phyloP scores from a whole-genome alignment of 1,140 invertebrate species.

The Chrysopa pallens region DNA sequence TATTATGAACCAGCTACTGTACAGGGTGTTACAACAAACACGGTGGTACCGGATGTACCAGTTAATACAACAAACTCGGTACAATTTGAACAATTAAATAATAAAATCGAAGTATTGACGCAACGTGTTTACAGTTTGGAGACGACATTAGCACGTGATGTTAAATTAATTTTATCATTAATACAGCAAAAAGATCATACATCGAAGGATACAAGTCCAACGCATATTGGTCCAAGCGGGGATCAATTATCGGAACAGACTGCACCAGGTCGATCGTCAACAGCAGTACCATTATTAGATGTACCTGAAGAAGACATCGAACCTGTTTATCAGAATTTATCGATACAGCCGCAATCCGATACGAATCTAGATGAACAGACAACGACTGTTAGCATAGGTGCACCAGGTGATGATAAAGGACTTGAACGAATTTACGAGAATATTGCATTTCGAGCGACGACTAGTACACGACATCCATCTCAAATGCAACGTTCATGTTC shows the following conservation, averaged over 20 bases:
- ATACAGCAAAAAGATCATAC: slow-evolving; percentile 31
- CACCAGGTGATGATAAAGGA: neutral
- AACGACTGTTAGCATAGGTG: neutral
- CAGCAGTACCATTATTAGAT: no score
- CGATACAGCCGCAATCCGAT: neutral
- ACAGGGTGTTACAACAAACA: no score
- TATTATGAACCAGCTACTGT: no score
- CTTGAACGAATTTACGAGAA: neutral
- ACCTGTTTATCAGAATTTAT: neutral
- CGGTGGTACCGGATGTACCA: no score
- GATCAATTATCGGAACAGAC: no score
- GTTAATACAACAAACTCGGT: slow-evolving; percentile 4
- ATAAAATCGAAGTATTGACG: slow-evolving; percentile 43
- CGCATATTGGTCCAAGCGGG: no score
- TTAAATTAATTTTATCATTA: slow-evolving; percentile 42
- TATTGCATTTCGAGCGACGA: neutral
- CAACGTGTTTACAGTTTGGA: slow-evolving; percentile 41
- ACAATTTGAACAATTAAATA: slow-evolving; percentile 30
- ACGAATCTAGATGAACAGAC: neutral
- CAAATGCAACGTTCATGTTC: neutral
- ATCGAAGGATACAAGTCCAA: no score
- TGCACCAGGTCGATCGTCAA: no score
- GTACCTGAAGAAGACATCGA: no score
- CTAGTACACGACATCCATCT: neutral
- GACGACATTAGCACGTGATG: slow-evolving; percentile 41